phyloP scores from a whole-genome alignment of 2,113 vertebrate genomes.

The Xenopus borealis region DNA sequence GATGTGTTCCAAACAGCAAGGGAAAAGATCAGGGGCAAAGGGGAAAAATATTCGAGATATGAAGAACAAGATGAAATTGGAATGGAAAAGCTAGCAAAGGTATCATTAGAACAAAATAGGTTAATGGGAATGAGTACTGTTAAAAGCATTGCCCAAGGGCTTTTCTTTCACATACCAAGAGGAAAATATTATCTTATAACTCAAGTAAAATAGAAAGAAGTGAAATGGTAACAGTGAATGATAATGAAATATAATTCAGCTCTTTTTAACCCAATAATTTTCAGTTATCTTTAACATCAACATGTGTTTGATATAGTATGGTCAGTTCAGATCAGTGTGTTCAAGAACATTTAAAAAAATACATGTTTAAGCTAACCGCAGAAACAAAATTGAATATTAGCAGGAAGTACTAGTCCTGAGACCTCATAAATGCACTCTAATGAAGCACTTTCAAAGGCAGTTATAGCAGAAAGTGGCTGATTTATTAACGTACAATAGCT shows the following conservation, averaged over 20 bases:
- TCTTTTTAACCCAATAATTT: no score
- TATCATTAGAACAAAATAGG: slow-evolving; percentile 46
- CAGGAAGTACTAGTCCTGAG: no score
- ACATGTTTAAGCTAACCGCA: no score
- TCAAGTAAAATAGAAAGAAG: slow-evolving; percentile 30
- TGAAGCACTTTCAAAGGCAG: no score
- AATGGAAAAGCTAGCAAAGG: slow-evolving; percentile 30
- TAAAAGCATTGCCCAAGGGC: slow-evolving; percentile 45
- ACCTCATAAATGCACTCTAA: no score
- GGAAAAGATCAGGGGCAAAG: slow-evolving; percentile 31
- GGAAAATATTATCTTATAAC: slow-evolving; percentile 42
- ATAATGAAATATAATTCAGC: background rate
- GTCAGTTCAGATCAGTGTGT: no score
- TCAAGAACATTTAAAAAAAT: no score
- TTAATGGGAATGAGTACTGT: slow-evolving; percentile 45
- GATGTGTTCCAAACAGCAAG: slow-evolving; percentile 21
- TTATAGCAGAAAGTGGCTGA: no score
- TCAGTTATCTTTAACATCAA: no score
- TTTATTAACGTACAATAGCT: no score
- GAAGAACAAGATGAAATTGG: slow-evolving; percentile 29
- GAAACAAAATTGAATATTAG: no score
- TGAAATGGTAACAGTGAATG: background rate
- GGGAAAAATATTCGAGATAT: slow-evolving; percentile 9
- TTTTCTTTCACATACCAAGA: slow-evolving; percentile 43
- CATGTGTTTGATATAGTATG: no score